Evolutionary conservation across 64 coral and sea anemone genomes (phyloP), one percentile per base, ranked within the genome.

Genomic region (Stichodactyla helianthus): DNA sequence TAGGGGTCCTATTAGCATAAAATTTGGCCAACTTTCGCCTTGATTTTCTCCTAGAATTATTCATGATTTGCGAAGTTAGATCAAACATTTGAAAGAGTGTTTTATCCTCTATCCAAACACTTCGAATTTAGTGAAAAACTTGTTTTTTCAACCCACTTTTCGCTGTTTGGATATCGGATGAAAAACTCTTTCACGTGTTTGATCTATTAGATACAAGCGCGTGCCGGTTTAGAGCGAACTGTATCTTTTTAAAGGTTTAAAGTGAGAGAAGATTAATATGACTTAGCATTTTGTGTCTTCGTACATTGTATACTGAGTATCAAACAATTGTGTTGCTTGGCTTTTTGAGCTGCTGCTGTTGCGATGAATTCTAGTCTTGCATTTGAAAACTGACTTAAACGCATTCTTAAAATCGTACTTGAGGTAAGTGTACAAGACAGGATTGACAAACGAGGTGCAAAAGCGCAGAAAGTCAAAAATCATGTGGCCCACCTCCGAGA

Each of bases 401-500:
- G 93, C 86, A 17, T 52, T 26, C 26, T 89, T 84, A 51, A 94
- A 94, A 70, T 94, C 93, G 15, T 91, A 83, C 71, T 91, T 94
- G 31, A 94, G 64, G 18, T 86, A 94, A 7, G 89, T 94, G 28
- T 91, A 94, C 53, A 94, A 23, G 5, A 94, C 18, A 10, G 93
- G 93, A 53, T 94, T 94, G 18, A 94, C 50, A 78, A 94, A 84
- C 59, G 93, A 89, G 0, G 89, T 91, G 11, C 79, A 71, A 55
- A 94, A 74, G 10, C 93, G 84, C 22, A 94, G 59, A 67, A 94
- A 94, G 23, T 94, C 93, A 55, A 90, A 91, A 16, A 91, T 77
- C 52, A 87, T 63, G 20, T 86, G 62, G 2, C 19, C 62, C 0
- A 10, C 88, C 5, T 17, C 50, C 50, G 63, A 63, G 52, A 92